Percentiles rank a stretch among this genome's conserved stretches.
These are phyloP conservation scores for Micropoecilia bifurca DNA, from an alignment of 2,797 vertebrate species.

Conservation along the genomic window DNA sequence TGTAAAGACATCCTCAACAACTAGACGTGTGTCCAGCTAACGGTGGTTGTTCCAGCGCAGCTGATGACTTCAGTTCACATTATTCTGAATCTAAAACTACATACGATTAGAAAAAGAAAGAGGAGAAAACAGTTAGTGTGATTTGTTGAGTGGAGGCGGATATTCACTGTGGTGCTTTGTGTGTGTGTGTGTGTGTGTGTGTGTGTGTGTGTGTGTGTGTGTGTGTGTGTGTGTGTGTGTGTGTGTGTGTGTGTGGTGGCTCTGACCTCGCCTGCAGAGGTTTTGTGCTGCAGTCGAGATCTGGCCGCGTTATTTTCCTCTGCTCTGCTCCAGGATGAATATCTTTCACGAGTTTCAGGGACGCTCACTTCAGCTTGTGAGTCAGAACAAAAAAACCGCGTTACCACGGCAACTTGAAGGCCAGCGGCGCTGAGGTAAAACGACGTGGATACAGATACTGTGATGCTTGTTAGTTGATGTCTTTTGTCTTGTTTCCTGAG, in stretches of 20 bases:
- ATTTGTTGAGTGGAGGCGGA: slow-evolving; percentile 46
- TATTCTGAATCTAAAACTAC: neutral
- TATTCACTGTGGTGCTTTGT: slow-evolving; percentile 21
- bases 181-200: slow-evolving; percentile 16
- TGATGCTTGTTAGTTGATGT: slow-evolving; percentile 18
- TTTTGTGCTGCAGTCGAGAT: slow-evolving; percentile 52
- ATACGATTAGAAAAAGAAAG: neutral
- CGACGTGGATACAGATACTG: slow-evolving; percentile 44
- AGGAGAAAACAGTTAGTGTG: neutral
- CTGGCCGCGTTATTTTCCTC: slow-evolving; percentile 50
- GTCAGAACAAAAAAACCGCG: slow-evolving; percentile 51
- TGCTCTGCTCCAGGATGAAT: slow-evolving; percentile 62
- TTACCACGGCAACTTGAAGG: slow-evolving; percentile 80
- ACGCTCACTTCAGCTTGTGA: slow-evolving; percentile 70
- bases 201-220: slow-evolving; percentile 21
- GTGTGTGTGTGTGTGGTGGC: slow-evolving; percentile 12
- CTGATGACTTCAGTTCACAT: neutral
- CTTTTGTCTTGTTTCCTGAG: slow-evolving; percentile 42
- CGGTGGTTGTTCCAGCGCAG: neutral
- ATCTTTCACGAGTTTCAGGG: slow-evolving; percentile 80
- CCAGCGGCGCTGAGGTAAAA: slow-evolving; percentile 53
- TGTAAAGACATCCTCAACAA: neutral
- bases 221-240: slow-evolving; percentile 21
- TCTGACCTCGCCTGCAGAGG: slow-evolving; percentile 68
- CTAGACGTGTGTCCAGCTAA: neutral